These are phyloP conservation scores for Odocoileus virginianus DNA, from an alignment of 2,113 vertebrate species.

Conservation along the genomic window DNA sequence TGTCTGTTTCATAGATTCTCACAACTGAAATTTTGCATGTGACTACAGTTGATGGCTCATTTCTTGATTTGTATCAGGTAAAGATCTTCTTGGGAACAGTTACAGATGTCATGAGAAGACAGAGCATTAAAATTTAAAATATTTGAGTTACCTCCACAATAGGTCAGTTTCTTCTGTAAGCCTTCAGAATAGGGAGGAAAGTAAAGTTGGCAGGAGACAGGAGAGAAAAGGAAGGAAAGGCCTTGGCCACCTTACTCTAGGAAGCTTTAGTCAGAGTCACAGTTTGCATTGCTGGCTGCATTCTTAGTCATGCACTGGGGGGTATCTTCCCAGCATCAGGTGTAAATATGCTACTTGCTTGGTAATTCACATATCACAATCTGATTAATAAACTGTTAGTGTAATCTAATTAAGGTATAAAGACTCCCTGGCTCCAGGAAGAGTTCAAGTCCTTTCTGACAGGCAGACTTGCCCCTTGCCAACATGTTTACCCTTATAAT, in stretches of 20 bases:
- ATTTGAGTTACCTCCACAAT: neutral
- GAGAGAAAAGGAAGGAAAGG: neutral
- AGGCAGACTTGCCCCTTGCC: neutral
- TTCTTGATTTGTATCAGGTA: neutral
- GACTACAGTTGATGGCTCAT: neutral
- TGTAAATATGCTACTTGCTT: neutral
- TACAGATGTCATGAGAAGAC: neutral
- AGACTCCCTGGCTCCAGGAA: neutral
- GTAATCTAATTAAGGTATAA: neutral
- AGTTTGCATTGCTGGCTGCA: neutral
- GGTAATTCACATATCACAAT: neutral
- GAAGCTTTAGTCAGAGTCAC: neutral
- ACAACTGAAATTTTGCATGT: neutral
- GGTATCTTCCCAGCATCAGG: neutral
- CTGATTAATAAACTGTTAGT: neutral
- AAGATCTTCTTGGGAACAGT: neutral
- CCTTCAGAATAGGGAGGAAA: neutral
- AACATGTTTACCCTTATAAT: neutral
- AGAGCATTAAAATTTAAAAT: neutral
- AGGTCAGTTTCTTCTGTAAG: neutral
- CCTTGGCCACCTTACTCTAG: neutral
- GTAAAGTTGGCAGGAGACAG: neutral
- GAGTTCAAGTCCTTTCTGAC: neutral
- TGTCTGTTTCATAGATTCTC: neutral
- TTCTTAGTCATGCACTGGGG: neutral